These are phyloP conservation scores for Psix sp. DNA, from an alignment of 1,140 invertebrate species.

Conservation along the genomic window DNA sequence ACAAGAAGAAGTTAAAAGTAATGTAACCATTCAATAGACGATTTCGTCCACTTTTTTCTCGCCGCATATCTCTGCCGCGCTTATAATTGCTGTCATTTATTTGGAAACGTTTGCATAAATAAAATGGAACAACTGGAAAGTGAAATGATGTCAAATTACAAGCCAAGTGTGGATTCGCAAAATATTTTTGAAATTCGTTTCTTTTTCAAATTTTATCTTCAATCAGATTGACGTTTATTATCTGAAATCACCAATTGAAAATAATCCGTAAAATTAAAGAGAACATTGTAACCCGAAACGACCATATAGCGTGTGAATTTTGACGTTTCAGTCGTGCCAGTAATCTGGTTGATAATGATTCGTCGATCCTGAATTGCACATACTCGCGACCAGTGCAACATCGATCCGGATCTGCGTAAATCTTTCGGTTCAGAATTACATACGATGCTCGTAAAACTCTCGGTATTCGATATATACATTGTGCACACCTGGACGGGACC, in stretches of 20 bases:
- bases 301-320: constrained; percentile 10
- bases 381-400: constrained; percentile 51
- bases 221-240: too few species aligned
- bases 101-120: too few species aligned
- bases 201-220: too few species aligned
- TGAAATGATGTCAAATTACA: too few species aligned
- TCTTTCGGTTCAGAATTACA: constrained; percentile 67
- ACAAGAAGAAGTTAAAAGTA: not conserved
- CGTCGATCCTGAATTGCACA: constrained; percentile 52
- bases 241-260: too few species aligned
- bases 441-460: constrained; percentile 62
- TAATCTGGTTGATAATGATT: constrained; percentile 33
- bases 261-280: too few species aligned
- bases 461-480: constrained; percentile 37
- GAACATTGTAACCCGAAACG: not conserved
- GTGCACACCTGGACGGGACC: constrained; percentile 40
- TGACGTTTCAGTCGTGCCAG: constrained; percentile 13
- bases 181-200: too few species aligned
- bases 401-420: constrained; percentile 71
- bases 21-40: not conserved
- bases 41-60: too few species aligned
- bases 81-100: too few species aligned
- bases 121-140: too few species aligned
- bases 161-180: too few species aligned
- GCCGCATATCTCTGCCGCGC: too few species aligned